These are phyloP conservation scores for Amblyraja radiata DNA, from an alignment of 2,797 vertebrate genomes.

Conservation along the genomic window DNA sequence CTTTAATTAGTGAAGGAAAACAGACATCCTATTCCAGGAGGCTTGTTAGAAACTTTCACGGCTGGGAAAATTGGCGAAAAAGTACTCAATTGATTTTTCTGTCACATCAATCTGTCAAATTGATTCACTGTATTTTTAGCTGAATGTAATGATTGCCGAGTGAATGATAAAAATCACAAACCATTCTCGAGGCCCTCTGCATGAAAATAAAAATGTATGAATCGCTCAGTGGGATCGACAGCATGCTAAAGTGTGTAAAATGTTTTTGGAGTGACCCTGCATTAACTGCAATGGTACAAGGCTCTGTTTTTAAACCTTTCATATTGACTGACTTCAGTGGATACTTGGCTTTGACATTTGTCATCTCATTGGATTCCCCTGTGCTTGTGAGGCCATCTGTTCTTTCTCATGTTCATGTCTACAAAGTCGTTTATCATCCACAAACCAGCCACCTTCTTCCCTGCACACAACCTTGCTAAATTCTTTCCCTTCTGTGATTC, in stretches of 20 bases:
- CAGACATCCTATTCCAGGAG: background rate
- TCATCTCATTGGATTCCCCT: background rate
- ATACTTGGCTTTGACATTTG: background rate
- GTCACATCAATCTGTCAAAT: background rate
- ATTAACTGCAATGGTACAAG: background rate
- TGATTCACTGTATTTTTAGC: background rate
- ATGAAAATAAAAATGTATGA: background rate
- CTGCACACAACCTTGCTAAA: background rate
- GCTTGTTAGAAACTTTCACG: background rate
- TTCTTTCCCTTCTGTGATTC: background rate
- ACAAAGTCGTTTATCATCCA: background rate
- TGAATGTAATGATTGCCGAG: background rate
- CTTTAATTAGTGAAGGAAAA: background rate
- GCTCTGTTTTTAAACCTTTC: background rate
- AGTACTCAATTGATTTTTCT: constrained; percentile 7
- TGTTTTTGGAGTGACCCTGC: background rate
- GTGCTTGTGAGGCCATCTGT: background rate
- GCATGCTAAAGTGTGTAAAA: background rate
- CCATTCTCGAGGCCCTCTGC: background rate
- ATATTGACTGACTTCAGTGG: background rate
- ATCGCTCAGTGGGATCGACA: background rate
- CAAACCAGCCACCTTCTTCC: background rate
- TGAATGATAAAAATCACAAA: constrained; percentile 3
- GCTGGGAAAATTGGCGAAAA: background rate
- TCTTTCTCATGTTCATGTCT: background rate